Evolutionary conservation across 1,140 invertebrate species (phyloP).

Genomic region (Bilobella aurantiaca): DNA sequence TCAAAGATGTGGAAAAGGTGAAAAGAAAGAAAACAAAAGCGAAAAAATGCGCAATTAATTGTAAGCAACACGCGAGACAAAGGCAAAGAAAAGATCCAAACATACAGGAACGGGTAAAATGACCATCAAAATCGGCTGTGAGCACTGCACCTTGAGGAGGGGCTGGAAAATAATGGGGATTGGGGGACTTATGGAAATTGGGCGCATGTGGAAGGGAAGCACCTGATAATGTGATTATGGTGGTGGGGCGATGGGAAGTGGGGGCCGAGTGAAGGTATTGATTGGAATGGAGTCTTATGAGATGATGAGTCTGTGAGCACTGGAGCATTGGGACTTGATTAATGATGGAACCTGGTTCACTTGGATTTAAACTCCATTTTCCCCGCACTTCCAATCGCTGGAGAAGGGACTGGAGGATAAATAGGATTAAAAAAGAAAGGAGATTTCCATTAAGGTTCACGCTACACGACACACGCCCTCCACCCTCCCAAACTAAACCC

Average conservation of each 20-base stretch:
- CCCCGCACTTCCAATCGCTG: no score
- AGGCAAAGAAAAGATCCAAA: background rate
- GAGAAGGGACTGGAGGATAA: no score
- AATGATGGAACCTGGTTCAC: background rate
- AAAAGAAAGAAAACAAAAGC: conserved; percentile 13
- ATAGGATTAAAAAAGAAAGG: background rate
- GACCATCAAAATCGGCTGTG: no score
- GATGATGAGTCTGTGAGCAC: background rate
- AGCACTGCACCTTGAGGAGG: no score
- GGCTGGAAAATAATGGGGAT: conserved; percentile 1
- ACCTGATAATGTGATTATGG: background rate
- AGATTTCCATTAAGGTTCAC: background rate
- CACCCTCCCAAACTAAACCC: background rate
- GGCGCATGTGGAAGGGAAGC: background rate
- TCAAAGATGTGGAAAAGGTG: background rate
- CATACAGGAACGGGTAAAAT: no score
- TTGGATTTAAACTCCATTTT: background rate
- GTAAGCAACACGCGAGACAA: no score
- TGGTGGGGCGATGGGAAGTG: no score
- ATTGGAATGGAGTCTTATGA: background rate
- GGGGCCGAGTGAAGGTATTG: background rate
- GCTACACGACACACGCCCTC: background rate
- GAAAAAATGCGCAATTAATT: no score
- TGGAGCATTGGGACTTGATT: background rate
- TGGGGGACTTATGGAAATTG: background rate